Conservation (phyloP, 2,888 invertebrate species). For the Hydropsyche betteni region DNA sequence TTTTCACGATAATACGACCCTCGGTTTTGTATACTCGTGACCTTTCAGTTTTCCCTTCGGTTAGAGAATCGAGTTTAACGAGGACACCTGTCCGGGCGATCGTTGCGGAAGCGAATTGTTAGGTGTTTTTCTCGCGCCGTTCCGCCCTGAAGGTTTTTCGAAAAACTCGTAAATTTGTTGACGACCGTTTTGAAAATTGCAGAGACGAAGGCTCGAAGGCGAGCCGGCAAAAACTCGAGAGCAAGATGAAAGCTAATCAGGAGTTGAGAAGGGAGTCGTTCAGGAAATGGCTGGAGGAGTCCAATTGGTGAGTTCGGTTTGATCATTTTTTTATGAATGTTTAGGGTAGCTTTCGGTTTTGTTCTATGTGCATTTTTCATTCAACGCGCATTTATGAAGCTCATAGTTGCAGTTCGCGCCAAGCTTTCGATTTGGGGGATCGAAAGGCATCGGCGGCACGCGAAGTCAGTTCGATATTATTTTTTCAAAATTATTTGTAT, state of each 20-base stretch:
- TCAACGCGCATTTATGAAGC: not conserved
- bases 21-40: too few species aligned
- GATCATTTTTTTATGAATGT: not conserved
- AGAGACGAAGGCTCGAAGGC: constrained; percentile 61
- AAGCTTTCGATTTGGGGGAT: constrained; percentile 3
- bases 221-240: constrained; percentile 61
- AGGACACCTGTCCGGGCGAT: too few species aligned
- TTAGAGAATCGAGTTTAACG: too few species aligned
- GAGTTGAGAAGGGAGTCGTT: constrained; percentile 57
- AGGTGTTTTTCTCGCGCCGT: too few species aligned
- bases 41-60: too few species aligned
- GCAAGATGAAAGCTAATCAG: constrained; percentile 59
- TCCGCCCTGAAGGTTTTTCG: too few species aligned
- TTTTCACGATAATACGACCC: too few species aligned
- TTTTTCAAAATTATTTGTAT: not conserved
- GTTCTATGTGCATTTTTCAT: not conserved
- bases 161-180: too few species aligned
- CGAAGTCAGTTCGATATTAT: not conserved
- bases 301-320: not conserved
- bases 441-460: constrained; percentile 7
- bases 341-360: not conserved
- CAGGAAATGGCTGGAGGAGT: constrained; percentile 24
- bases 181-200: not conserved
- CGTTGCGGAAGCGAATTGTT: too few species aligned
- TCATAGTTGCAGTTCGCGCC: not conserved